phyloP scores from a whole-genome alignment of 2,888 invertebrate genomes.

The Euplexia lucipara region DNA sequence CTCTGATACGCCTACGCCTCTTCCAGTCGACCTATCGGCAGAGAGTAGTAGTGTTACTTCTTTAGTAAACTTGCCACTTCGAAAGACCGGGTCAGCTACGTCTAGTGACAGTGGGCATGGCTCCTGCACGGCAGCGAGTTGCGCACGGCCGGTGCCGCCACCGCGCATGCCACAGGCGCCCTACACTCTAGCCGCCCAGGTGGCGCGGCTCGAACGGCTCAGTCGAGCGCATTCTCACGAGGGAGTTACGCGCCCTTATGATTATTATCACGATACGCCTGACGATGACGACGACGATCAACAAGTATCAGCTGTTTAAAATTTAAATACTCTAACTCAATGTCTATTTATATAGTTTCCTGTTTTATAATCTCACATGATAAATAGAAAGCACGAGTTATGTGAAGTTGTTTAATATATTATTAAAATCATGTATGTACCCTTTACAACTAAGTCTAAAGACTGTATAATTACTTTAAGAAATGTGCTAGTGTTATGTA shows the following conservation, averaged over 20 bases:
- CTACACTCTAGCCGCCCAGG: conserved; percentile 96
- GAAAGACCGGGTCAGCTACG: conserved; percentile 97
- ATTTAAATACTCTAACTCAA: conserved; percentile 81
- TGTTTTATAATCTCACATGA: conserved; percentile 89
- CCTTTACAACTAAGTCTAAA: conserved; percentile 89
- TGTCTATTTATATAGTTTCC: conserved; percentile 88
- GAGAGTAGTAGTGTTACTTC: conserved; percentile 99
- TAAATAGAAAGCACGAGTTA: conserved; percentile 88
- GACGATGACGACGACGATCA: conserved; percentile 90
- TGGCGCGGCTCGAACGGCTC: conserved; percentile 95
- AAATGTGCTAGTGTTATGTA: conserved; percentile 89
- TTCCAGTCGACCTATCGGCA: conserved; percentile 97
- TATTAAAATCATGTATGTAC: conserved; percentile 86
- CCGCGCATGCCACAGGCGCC: conserved; percentile 94
- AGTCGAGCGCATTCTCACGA: conserved; percentile 97
- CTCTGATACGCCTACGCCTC: conserved; percentile 96
- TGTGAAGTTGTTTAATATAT: conserved; percentile 82
- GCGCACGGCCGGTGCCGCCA: conserved; percentile 93
- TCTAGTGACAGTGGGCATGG: conserved; percentile 98
- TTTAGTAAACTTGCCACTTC: conserved; percentile 96
- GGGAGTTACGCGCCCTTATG: conserved; percentile 95
- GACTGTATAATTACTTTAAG: conserved; percentile 90
- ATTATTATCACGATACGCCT: conserved; percentile 91
- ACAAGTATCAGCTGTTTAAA: conserved; percentile 89
- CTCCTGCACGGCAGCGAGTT: conserved; percentile 91